These are phyloP conservation scores for Ptyas mucosa DNA, from an alignment of 2,113 vertebrate species.

Conservation along the genomic window DNA sequence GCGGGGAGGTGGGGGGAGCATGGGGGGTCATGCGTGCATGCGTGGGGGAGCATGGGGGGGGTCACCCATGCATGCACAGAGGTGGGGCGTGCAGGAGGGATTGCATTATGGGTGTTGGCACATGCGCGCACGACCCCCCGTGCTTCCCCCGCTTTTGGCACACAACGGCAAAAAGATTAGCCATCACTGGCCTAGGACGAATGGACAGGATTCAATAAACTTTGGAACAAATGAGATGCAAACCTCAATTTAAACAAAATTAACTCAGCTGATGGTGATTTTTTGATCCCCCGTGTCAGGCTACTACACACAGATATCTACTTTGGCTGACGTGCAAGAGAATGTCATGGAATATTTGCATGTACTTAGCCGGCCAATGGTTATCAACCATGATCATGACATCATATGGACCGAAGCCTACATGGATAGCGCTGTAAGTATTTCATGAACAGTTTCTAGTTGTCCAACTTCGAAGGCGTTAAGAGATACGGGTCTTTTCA, in stretches of 20 bases:
- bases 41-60: too few species aligned
- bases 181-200: too few species aligned
- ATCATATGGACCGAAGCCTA: slow-evolving; percentile 97
- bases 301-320: slow-evolving; percentile 95
- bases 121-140: too few species aligned
- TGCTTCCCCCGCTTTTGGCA: too few species aligned
- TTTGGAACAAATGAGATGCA: not conserved
- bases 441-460: not conserved
- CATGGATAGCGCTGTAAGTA: slow-evolving; percentile 90
- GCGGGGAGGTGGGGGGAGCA: too few species aligned
- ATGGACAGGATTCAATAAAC: not conserved
- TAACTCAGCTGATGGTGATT: not conserved
- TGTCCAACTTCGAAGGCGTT: not conserved
- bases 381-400: slow-evolving; percentile 94
- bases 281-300: slow-evolving; percentile 64
- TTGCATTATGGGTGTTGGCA: too few species aligned
- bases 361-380: slow-evolving; percentile 95
- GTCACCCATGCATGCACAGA: too few species aligned
- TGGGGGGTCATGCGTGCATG: too few species aligned
- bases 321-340: slow-evolving; percentile 90
- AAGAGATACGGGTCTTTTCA: not conserved
- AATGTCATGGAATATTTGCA: slow-evolving; percentile 98
- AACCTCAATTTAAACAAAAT: not conserved
- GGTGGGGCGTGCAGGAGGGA: too few species aligned
- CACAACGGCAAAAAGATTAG: too few species aligned